Evolutionary conservation across 2,888 invertebrate genomes (phyloP).

Genomic region (Synanthedon tipuliformis): DNA sequence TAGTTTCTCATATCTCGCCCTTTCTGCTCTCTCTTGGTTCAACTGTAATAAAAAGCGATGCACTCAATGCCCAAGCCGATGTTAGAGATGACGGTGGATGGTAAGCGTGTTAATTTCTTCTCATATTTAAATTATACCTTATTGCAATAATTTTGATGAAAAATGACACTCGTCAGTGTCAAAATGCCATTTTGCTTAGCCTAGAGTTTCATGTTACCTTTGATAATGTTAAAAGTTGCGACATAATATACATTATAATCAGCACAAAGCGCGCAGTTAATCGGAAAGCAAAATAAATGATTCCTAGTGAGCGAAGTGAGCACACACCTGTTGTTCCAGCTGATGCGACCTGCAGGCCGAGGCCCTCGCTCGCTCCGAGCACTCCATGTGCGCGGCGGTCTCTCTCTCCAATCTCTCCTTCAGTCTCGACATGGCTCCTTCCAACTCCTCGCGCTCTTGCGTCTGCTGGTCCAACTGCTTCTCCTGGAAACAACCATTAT

Average conservation of each 20-base stretch:
- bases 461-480: slow-evolving; percentile 90
- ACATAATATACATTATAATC: too few relatives aligned
- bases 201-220: too few relatives aligned
- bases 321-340: slow-evolving; percentile 68
- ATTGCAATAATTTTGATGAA: too few relatives aligned
- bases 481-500: slow-evolving; percentile 60
- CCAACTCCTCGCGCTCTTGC: slow-evolving; percentile 93
- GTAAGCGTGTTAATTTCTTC: too few relatives aligned
- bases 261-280: too few relatives aligned
- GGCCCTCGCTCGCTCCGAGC: slow-evolving; percentile 77
- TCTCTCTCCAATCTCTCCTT: slow-evolving; percentile 92
- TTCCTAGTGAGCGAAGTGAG: background rate
- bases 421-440: slow-evolving; percentile 82
- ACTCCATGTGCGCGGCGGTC: slow-evolving; percentile 87
- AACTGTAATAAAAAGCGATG: slow-evolving; percentile 36
- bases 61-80: background rate
- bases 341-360: slow-evolving; percentile 70
- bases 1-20: slow-evolving; percentile 84
- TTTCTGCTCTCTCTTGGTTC: slow-evolving; percentile 82
- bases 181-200: too few relatives aligned
- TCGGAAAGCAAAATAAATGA: background rate
- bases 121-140: too few relatives aligned
- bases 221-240: too few relatives aligned
- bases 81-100: background rate
- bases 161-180: too few relatives aligned